A percentile compares a stretch with the other conserved stretches of the same genome.
phyloP scores from a whole-genome alignment of 2,797 vertebrate genomes.

The Centropyge bicolor region DNA sequence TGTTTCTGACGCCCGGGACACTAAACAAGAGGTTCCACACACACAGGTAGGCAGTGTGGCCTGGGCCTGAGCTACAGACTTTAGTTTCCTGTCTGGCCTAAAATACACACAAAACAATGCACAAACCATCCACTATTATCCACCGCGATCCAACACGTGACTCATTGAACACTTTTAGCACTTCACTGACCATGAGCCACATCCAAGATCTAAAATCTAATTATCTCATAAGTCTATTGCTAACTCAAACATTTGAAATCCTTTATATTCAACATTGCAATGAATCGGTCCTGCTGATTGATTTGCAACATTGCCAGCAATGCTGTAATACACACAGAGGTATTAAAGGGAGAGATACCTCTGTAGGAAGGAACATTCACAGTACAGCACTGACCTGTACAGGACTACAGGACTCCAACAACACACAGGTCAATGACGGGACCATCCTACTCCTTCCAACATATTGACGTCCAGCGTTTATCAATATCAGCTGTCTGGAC shows the following conservation, averaged over 20 bases:
- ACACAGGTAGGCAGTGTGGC: no score
- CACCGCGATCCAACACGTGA: background rate
- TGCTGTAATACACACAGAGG: background rate
- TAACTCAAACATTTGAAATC: background rate
- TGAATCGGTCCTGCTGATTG: background rate
- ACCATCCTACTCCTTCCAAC: slow-evolving; percentile 24
- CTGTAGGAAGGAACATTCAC: background rate
- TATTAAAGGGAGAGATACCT: background rate
- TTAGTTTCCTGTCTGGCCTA: background rate
- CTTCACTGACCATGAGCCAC: background rate
- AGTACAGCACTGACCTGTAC: background rate
- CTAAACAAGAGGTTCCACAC: no score
- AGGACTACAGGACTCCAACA: background rate
- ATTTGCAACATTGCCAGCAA: background rate
- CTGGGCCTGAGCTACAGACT: background rate
- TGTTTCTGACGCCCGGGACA: background rate
- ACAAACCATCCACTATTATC: background rate
- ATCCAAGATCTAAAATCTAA: background rate
- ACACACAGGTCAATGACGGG: slow-evolving; percentile 48
- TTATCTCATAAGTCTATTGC: background rate
- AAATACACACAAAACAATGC: background rate
- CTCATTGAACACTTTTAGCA: background rate
- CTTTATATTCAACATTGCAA: background rate
- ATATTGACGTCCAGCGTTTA: slow-evolving; percentile 36
- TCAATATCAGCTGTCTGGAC: slow-evolving; percentile 63